Conservation (phyloP, 2,888 invertebrate genomes). For the Pristionchus maxplancki region DNA sequence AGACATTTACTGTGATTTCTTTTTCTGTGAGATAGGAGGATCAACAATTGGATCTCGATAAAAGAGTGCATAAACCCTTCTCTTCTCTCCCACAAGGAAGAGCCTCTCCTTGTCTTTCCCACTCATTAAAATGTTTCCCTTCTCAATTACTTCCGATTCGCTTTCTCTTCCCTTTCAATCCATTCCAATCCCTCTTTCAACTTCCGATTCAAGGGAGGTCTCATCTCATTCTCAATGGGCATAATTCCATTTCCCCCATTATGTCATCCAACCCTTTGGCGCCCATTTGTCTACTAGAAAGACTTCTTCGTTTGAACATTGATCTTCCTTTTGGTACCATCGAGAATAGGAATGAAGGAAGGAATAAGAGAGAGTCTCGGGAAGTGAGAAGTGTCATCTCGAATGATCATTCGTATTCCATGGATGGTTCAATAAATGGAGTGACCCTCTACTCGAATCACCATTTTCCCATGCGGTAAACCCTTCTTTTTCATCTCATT, state of each 20-base stretch:
- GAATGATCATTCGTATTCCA: background rate
- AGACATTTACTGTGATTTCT: background rate
- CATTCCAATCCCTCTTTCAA: background rate
- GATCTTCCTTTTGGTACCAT: background rate
- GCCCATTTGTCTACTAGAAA: conserved; percentile 21
- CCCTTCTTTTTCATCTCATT: background rate
- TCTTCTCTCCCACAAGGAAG: background rate
- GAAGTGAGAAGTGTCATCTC: background rate
- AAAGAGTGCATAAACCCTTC: conserved; percentile 25
- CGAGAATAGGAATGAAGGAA: background rate
- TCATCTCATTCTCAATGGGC: conserved; percentile 10
- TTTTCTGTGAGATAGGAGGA: background rate
- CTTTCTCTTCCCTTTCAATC: background rate
- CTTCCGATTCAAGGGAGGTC: conserved; percentile 19
- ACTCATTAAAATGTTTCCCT: background rate
- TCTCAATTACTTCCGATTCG: conserved; percentile 28
- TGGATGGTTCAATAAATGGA: background rate
- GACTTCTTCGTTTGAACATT: background rate
- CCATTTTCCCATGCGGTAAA: conserved; percentile 31
- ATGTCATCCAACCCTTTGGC: background rate
- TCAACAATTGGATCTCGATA: conserved; percentile 7
- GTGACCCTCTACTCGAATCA: background rate
- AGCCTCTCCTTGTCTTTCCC: background rate
- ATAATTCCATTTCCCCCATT: conserved; percentile 13
- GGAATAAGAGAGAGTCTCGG: background rate